These are phyloP conservation scores for Magallana nippona DNA, from an alignment of 2,888 invertebrate genomes.

Conservation along the genomic window DNA sequence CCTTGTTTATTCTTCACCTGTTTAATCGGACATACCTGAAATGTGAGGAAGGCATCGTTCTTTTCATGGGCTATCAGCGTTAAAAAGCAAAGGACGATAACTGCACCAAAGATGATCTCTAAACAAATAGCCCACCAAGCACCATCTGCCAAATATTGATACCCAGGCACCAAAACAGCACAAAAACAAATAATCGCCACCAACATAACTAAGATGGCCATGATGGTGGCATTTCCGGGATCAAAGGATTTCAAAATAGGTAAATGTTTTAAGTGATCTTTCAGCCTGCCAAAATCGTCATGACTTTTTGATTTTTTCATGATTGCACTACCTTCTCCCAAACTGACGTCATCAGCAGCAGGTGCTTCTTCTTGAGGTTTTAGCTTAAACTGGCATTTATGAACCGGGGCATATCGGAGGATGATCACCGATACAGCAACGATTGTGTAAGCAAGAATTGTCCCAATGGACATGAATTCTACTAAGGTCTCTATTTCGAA, in stretches of 20 bases:
- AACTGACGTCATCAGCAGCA: conserved; percentile 50
- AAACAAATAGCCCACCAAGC: conserved; percentile 87
- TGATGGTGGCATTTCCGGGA: conserved; percentile 88
- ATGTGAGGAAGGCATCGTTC: conserved; percentile 78
- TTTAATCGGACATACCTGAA: conserved; percentile 71
- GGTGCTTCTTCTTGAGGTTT: conserved; percentile 68
- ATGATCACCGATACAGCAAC: conserved; percentile 94
- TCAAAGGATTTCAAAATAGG: conserved; percentile 88
- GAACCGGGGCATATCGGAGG: conserved; percentile 85
- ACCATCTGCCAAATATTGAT: conserved; percentile 80
- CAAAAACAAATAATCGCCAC: conserved; percentile 81
- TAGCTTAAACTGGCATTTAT: conserved; percentile 76
- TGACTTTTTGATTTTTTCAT: conserved; percentile 78
- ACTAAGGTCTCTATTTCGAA: conserved; percentile 94
- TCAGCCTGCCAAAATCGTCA: conserved; percentile 86
- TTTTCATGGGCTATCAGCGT: conserved; percentile 79
- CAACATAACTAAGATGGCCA: conserved; percentile 83
- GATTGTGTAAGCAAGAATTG: conserved; percentile 94
- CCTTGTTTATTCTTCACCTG: no score
- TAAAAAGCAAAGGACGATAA: conserved; percentile 73
- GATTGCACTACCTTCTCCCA: conserved; percentile 68
- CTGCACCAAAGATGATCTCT: conserved; percentile 71
- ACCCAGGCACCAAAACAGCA: conserved; percentile 83
- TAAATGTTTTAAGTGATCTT: conserved; percentile 86
- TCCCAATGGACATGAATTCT: conserved; percentile 97